A percentile compares a stretch with the other conserved stretches of the same genome.
Conservation (phyloP, 2,797 vertebrate genomes). For the Siniperca undulata region DNA sequence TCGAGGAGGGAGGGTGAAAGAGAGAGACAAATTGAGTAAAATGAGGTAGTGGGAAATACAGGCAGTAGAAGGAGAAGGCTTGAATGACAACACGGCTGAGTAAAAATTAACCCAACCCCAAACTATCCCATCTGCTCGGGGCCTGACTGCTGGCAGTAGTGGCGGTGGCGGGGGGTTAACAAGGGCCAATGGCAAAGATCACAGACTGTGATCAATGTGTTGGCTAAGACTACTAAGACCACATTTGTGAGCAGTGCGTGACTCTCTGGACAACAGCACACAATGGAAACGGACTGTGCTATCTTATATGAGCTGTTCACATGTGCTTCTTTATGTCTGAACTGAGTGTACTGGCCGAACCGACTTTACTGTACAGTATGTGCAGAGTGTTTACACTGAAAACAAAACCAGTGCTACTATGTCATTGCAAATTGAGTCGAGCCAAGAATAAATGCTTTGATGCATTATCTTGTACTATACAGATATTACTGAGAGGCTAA, state of each 20-base stretch:
- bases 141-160: constrained; percentile 56
- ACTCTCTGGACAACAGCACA: constrained; percentile 30
- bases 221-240: constrained; percentile 47
- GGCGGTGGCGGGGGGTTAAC: constrained; percentile 53
- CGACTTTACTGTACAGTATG: background rate
- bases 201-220: constrained; percentile 82
- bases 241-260: constrained; percentile 49
- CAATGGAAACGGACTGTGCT: constrained; percentile 44
- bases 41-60: background rate
- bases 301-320: background rate
- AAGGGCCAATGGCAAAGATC: constrained; percentile 75
- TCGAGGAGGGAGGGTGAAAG: constrained; percentile 1
- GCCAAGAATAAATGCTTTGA: background rate
- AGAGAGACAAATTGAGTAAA: constrained; percentile 13
- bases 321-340: background rate
- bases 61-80: constrained; percentile 4
- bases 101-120: constrained; percentile 53
- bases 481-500: background rate
- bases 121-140: constrained; percentile 75
- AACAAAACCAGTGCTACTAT: background rate
- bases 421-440: background rate
- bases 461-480: background rate
- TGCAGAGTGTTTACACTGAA: background rate
- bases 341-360: background rate
- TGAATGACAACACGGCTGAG: constrained; percentile 64